Base-by-base conservation (phyloP, 2,888 invertebrate genomes). In the Callimorpha dominula region DNA sequence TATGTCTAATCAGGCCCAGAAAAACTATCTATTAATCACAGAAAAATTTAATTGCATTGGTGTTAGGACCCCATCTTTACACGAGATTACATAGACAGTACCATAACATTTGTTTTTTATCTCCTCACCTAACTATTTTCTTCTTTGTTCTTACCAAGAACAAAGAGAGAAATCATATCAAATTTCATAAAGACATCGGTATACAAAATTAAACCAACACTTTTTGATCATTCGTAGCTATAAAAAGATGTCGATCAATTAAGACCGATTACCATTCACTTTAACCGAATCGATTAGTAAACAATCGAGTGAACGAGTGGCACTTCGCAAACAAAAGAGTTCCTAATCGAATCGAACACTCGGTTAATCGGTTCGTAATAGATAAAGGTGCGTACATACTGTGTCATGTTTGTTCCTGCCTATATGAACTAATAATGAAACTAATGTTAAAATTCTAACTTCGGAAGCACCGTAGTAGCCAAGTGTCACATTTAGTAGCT, bases 261-360 rank as follows among this genome's bases (percentile, higher is more conserved):
- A 74, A 70, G 50, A 65, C 17, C 76, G 74, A 76, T 79, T 74
- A 75, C 72, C 72, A 72, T 78, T 72, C 50, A 74, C 62, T 72
- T 75, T 46, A 77, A 70, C 31, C 65, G 54, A 80, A 75, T 78
- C 77, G 78, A 80, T 70, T 77, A 69, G 74, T 65, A 83, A 85
- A 77, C 76, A 79, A 82, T 79, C 65, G 74, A 70, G 68, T 80
- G 75, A 31, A 31, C 31, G 31, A 79, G 80, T 78, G 68, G 77
- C 80, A 85, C 86, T 86, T 81, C 72, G 46, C 68, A 77, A 79
- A 83, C 83, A 84, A 85, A 85, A 80, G 83, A 86, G 82, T 78
- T 81, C 76, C 77, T 85, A 85, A 86, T 85, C 81, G 85, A 81
- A 78, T 78, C 75, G 77, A 81, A 73, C 75, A 74, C 71, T 72